Evolutionary conservation across 64 coral and sea anemone genomes (phyloP), one percentile per base, ranked within the genome.

Genomic region (Actinia equina): DNA sequence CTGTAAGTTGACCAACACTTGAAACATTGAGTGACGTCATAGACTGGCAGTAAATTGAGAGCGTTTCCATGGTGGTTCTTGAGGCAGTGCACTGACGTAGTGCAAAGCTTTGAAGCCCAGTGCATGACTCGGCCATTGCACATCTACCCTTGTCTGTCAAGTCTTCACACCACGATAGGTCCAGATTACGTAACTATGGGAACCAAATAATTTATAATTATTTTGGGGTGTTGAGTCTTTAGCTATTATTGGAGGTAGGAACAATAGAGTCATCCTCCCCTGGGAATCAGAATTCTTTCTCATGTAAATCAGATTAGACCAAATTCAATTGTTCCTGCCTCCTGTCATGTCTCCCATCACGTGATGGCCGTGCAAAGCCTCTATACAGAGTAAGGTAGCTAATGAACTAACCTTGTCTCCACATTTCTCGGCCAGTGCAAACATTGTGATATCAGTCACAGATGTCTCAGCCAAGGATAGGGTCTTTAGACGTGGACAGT

Each of bases 91-190:
- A 96, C 62, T 96, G 94, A 26, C 94, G 91, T 26, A 96, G 59
- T 37, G 89, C 84, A 1, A 96, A 85, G 43, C 82, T 23, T 52
- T 58, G 44, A 82, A 96, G 69, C 16, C 56, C 77, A 41, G 80
- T 27, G 87, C 94, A 93, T 15, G 63, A 80, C 1, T 59, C 89
- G 43, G 88, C 88, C 19, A 96, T 80, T 14, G 62, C 60, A 5
- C 91, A 93, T 46, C 93, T 89, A 79, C 94, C 94, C 7, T 69
- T 43, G 77, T 96, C 94, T 84, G 94, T 93, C 26, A 93, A 44
- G 14, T 93, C 94, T 77, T 96, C 94, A 70, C 94, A 96, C 94
- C 94, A 93, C 8, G 91, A 96, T 26, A 96, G 30, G 69, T 96
- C 94, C 15, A 96, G 49, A 59, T 90, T 77, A 42, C 56, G 52